A percentile compares a stretch with the other conserved stretches of the same genome.
phyloP scores from a whole-genome alignment of 1,140 invertebrate species.

The Callitettix versicolor region DNA sequence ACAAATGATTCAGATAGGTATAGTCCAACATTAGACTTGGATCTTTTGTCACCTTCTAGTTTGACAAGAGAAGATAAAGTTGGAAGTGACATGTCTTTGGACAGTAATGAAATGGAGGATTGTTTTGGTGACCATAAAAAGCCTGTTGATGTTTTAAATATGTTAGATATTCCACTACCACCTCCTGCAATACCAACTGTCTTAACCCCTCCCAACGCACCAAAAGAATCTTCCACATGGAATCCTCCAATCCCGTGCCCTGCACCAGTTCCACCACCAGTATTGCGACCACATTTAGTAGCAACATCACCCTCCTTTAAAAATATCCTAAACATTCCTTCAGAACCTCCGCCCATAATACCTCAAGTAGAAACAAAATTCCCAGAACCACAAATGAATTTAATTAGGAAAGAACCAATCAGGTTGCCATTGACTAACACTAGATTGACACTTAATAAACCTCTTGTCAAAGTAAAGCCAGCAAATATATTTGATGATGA shows the following conservation, averaged over 20 bases:
- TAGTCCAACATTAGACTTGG: constrained; percentile 7
- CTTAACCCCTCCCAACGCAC: background rate
- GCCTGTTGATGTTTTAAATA: background rate
- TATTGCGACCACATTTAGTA: background rate
- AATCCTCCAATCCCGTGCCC: background rate
- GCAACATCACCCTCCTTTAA: background rate
- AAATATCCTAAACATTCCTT: constrained; percentile 5
- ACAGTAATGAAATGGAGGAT: constrained; percentile 4
- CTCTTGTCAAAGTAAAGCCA: background rate
- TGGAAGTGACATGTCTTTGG: constrained; percentile 7
- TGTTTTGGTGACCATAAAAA: background rate
- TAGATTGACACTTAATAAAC: constrained; percentile 3
- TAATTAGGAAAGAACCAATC: too few relatives aligned
- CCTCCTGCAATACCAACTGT: background rate
- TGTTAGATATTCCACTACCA: constrained; percentile 15
- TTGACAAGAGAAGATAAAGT: background rate
- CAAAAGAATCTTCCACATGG: too few relatives aligned
- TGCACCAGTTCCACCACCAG: constrained; percentile 12
- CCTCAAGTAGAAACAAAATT: too few relatives aligned
- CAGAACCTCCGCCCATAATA: background rate
- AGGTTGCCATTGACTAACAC: background rate
- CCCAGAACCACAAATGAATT: too few relatives aligned
- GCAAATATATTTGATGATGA: constrained; percentile 14
- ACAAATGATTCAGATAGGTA: constrained; percentile 4
- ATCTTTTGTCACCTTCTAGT: constrained; percentile 3